Evolutionary conservation across 1,140 invertebrate genomes (phyloP).

Genomic region (Conus betulinus): DNA sequence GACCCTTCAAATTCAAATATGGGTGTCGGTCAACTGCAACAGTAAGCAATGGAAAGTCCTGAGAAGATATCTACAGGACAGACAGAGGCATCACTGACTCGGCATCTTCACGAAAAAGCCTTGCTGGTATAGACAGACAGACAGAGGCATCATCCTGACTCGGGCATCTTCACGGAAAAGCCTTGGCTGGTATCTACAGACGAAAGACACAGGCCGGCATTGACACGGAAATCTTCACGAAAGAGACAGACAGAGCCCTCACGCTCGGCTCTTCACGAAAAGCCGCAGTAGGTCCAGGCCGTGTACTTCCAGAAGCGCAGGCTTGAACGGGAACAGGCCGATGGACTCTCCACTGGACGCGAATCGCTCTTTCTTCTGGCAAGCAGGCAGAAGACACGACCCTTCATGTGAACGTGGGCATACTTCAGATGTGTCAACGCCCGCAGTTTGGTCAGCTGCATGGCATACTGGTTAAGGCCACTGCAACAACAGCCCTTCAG

Average conservation of each 20-base stretch:
- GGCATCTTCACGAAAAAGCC: constrained; percentile 87
- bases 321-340: constrained; percentile 86
- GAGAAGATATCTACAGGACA: no score
- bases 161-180: no score
- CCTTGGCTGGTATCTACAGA: no score
- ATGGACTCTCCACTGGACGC: constrained; percentile 89
- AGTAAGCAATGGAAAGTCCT: no score
- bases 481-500: constrained; percentile 75
- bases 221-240: no score
- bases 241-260: constrained; percentile 56
- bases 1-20: no score
- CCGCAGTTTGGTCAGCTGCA: constrained; percentile 85
- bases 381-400: constrained; percentile 91
- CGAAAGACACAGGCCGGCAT: no score
- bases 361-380: constrained; percentile 87
- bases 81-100: constrained; percentile 79
- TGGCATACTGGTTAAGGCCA: constrained; percentile 86
- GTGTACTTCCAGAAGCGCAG: constrained; percentile 66
- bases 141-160: no score
- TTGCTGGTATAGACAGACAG: no score
- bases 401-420: constrained; percentile 89
- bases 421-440: constrained; percentile 89
- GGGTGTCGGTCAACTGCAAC: no score
- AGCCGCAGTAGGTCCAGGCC: constrained; percentile 66
- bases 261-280: constrained; percentile 86